These are phyloP conservation scores for Drosophila testacea DNA, from an alignment of 2,888 invertebrate genomes.

Conservation along the genomic window DNA sequence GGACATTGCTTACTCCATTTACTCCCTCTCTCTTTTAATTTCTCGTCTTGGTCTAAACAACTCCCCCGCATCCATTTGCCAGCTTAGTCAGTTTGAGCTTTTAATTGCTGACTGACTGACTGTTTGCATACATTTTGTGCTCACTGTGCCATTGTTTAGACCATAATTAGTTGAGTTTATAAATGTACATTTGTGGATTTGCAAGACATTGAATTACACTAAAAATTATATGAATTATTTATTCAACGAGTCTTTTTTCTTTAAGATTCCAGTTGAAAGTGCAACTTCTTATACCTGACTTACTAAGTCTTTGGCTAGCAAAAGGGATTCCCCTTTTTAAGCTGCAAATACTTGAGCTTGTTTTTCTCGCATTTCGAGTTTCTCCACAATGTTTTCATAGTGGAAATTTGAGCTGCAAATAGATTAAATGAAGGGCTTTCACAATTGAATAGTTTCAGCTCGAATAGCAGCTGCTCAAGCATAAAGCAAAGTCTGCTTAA, in stretches of 20 bases:
- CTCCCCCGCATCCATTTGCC: slow-evolving; percentile 31
- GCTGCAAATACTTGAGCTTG: background rate
- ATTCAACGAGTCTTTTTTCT: background rate
- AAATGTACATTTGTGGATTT: background rate
- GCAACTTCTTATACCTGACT: too few relatives aligned
- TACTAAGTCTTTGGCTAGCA: background rate
- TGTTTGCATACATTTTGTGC: slow-evolving; percentile 42
- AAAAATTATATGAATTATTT: background rate
- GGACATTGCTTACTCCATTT: slow-evolving; percentile 1
- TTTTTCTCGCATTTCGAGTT: background rate
- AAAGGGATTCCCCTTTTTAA: background rate
- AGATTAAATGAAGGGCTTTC: slow-evolving; percentile 7
- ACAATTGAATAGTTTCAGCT: slow-evolving; percentile 17
- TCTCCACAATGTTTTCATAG: background rate
- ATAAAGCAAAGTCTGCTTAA: background rate
- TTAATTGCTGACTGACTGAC: slow-evolving; percentile 51
- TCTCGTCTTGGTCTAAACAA: background rate
- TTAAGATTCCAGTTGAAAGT: background rate
- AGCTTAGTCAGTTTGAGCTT: slow-evolving; percentile 52
- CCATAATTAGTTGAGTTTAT: slow-evolving; percentile 11
- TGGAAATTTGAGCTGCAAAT: slow-evolving; percentile 10
- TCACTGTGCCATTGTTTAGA: slow-evolving; percentile 36
- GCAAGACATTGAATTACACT: background rate
- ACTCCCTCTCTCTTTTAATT: too few relatives aligned
- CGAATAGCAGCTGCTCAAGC: background rate